Evolutionary conservation across 2,888 invertebrate species (phyloP), one percentile per base, ranked within the genome.

Genomic region (Aromia moschata): DNA sequence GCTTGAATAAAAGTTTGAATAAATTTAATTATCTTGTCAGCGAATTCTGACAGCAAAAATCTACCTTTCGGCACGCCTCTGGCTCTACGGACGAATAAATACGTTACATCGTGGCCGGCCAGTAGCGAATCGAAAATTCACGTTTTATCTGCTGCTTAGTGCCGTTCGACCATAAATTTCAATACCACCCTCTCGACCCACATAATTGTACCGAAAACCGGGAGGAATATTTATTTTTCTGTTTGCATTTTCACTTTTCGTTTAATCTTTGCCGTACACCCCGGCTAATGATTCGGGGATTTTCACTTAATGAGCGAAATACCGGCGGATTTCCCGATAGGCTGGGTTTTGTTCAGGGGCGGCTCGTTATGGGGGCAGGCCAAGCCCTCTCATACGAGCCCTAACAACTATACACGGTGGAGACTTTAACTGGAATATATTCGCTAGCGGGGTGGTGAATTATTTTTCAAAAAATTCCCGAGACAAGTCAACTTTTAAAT

Each of bases 221-320:
- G 30, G 49, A 12, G 14, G 49, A 25, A 36, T 38, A 33, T 18
- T 33, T 17, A 33, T 49, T 38, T 49, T 45, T 36, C 38, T 38
- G 49, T 49, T 49, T 49, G 49, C 38, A 25, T 49, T 49, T 49
- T 49, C 49, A 49, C 38, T 49, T n/a, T 40, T 49, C 49, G 38
- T 38, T 25, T 49, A 49, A 49, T 49, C 49, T 40, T 30, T 25
- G 47, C 16, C 11, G 18, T 18, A 20, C 25, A 7, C 18, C 18
- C 16, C 11, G 14, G 36, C 36, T 37, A 47, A 38, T 49, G 49
- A 40, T 40, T 40, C 12, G 20, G 49, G 49, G 49, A 49, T 49
- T 40, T 49, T 49, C 49, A 25, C 49, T 36, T 49, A 49, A 49
- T 49, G 49, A 49, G 49, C 14, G 49, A 25, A 38, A 49, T 38